These are phyloP conservation scores for Lasioglossum marginatum DNA, from an alignment of 2,888 invertebrate genomes.

Conservation along the genomic window DNA sequence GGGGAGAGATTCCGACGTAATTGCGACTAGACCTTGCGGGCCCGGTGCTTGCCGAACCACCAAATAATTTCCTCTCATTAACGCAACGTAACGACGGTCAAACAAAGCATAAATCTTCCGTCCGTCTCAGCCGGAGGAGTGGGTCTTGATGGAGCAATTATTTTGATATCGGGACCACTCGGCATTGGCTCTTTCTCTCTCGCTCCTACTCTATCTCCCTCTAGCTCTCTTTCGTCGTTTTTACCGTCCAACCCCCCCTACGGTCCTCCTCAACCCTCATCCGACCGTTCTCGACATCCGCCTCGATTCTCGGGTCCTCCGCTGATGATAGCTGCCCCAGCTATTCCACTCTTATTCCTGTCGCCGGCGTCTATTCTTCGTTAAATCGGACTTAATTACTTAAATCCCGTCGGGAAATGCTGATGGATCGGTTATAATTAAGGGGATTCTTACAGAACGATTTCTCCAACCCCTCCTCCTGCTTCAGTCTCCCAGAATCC, in stretches of 20 bases:
- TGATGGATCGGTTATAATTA: constrained; percentile 79
- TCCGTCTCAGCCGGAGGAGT: constrained; percentile 52
- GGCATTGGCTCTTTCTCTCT: constrained; percentile 61
- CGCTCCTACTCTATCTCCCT: no score
- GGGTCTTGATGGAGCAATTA: constrained; percentile 75
- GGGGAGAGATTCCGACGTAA: constrained; percentile 49
- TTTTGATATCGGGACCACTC: constrained; percentile 76
- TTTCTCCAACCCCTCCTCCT: constrained; percentile 29
- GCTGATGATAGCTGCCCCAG: constrained; percentile 67
- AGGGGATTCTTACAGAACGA: constrained; percentile 73
- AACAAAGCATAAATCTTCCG: constrained; percentile 71
- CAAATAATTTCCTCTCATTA: constrained; percentile 71
- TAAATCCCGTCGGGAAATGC: constrained; percentile 77
- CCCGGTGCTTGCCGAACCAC: constrained; percentile 44
- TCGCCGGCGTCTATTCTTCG: constrained; percentile 75
- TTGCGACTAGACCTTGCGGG: constrained; percentile 50
- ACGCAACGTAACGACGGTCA: constrained; percentile 68
- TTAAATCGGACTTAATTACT: constrained; percentile 80
- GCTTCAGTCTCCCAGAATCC: constrained; percentile 20
- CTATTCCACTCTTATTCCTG: constrained; percentile 70
- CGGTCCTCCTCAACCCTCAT: constrained; percentile 30
- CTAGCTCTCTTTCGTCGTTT: not conserved
- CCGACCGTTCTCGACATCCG: constrained; percentile 26
- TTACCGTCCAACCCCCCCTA: constrained; percentile 19
- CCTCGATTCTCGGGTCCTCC: constrained; percentile 42